Evolutionary conservation across 2,888 invertebrate species (phyloP).

Genomic region (Automeris io): DNA sequence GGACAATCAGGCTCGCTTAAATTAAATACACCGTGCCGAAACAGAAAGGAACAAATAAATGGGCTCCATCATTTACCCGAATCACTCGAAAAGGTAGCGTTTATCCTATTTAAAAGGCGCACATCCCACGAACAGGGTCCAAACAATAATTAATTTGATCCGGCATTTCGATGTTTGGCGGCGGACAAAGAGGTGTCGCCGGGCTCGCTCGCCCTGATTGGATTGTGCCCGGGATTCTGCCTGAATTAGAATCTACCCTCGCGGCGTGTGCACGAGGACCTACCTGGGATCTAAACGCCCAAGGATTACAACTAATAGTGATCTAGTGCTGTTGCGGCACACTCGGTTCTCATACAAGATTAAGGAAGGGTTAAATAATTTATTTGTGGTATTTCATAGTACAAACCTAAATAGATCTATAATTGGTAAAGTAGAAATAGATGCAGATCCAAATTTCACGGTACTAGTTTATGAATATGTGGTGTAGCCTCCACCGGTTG

Average conservation of each 20-base stretch:
- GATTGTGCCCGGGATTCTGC: constrained; percentile 25
- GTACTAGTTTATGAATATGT: too few species aligned
- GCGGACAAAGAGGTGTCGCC: constrained; percentile 28
- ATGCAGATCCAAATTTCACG: too few species aligned
- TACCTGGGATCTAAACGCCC: not conserved
- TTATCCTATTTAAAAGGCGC: constrained; percentile 25
- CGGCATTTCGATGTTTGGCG: constrained; percentile 20
- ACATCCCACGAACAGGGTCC: constrained; percentile 21
- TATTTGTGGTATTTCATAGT: too few species aligned
- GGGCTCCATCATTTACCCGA: constrained; percentile 23
- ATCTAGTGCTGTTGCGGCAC: too few species aligned
- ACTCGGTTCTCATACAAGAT: too few species aligned
- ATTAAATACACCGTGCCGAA: constrained; percentile 10
- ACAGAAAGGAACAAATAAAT: constrained; percentile 24
- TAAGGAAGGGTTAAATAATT: too few species aligned
- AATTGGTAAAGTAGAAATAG: too few species aligned
- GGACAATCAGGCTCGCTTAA: constrained; percentile 6
- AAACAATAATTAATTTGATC: constrained; percentile 49
- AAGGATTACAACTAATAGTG: constrained; percentile 3
- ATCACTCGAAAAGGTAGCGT: constrained; percentile 25
- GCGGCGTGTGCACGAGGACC: constrained; percentile 8
- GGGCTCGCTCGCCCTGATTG: constrained; percentile 28
- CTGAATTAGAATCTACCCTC: constrained; percentile 24
- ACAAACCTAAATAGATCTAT: too few species aligned
- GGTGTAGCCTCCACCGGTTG: too few species aligned